phyloP scores from a whole-genome alignment of 2,888 invertebrate genomes.

The Ecliptopera silaceata region DNA sequence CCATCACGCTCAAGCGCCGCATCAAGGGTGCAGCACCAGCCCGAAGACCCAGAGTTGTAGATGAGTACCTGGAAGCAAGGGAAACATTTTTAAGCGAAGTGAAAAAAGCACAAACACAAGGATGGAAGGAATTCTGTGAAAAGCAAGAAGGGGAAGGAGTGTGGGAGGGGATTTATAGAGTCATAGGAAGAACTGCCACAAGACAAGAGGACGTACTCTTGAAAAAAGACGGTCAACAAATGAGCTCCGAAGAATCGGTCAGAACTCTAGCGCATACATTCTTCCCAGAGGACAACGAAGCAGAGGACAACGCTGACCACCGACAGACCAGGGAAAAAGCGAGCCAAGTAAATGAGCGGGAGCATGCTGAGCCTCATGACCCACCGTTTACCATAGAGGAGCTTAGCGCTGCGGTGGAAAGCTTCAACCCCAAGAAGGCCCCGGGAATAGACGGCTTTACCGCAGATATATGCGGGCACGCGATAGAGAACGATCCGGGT shows the following conservation, averaged over 20 bases:
- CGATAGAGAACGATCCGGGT: conserved; percentile 22
- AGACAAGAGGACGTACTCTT: neutral
- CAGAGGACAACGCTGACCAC: neutral
- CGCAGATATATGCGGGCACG: conserved; percentile 25
- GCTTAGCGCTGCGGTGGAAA: conserved; percentile 1
- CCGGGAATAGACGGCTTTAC: conserved; percentile 21
- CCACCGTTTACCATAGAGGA: conserved; percentile 30
- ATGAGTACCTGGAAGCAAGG: conserved; percentile 7
- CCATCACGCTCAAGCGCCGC: too few relatives aligned
- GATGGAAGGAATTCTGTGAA: neutral
- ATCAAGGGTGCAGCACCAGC: too few relatives aligned
- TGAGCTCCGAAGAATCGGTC: neutral
- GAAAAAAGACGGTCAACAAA: neutral
- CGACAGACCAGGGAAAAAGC: neutral
- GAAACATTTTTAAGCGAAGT: neutral
- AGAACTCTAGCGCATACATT: neutral
- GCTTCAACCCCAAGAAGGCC: conserved; percentile 35
- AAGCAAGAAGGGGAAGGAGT: neutral
- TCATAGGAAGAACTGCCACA: neutral
- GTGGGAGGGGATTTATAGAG: too few relatives aligned
- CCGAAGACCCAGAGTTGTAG: neutral
- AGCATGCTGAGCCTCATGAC: conserved; percentile 13
- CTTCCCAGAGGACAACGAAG: neutral
- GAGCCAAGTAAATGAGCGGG: conserved; percentile 8
- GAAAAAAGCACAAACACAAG: neutral